phyloP scores from a whole-genome alignment of 2,888 invertebrate genomes.

The Clostera curtula region DNA sequence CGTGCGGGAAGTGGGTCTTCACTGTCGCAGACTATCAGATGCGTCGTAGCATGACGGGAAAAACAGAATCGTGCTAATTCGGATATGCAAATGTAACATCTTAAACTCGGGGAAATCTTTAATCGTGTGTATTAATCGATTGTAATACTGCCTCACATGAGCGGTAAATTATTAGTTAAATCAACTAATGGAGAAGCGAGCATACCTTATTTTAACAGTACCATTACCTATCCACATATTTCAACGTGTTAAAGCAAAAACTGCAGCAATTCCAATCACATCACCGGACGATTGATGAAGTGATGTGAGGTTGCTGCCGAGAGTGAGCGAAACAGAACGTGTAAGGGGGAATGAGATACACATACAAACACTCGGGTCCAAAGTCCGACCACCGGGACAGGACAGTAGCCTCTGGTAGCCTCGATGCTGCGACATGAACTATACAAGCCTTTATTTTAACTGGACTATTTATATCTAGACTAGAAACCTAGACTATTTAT shows the following conservation, averaged over 20 bases:
- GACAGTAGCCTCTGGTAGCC: conserved; percentile 57
- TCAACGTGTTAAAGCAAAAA: conserved; percentile 43
- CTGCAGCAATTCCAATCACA: conserved; percentile 38
- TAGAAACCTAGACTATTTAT: too few relatives aligned
- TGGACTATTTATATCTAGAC: neutral
- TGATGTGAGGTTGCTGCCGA: conserved; percentile 28
- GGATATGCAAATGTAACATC: neutral
- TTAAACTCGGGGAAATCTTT: too few relatives aligned
- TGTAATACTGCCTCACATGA: too few relatives aligned
- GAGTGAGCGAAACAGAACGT: conserved; percentile 26
- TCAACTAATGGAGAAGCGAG: too few relatives aligned
- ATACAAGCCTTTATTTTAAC: conserved; percentile 9
- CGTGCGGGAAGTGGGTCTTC: conserved; percentile 42
- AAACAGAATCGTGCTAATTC: conserved; percentile 3
- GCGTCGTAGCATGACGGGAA: conserved; percentile 9
- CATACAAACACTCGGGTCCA: conserved; percentile 58
- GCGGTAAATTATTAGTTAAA: too few relatives aligned
- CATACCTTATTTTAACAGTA: too few relatives aligned
- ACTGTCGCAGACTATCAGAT: conserved; percentile 25
- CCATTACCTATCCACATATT: conserved; percentile 10
- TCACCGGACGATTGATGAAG: conserved; percentile 43
- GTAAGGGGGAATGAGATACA: conserved; percentile 45
- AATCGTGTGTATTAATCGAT: too few relatives aligned
- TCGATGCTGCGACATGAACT: conserved; percentile 27
- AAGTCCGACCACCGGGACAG: conserved; percentile 51